Evolutionary conservation across 2,113 vertebrate genomes (phyloP), one percentile per base, ranked within the genome.

Genomic region (Tachysurus vachellii): DNA sequence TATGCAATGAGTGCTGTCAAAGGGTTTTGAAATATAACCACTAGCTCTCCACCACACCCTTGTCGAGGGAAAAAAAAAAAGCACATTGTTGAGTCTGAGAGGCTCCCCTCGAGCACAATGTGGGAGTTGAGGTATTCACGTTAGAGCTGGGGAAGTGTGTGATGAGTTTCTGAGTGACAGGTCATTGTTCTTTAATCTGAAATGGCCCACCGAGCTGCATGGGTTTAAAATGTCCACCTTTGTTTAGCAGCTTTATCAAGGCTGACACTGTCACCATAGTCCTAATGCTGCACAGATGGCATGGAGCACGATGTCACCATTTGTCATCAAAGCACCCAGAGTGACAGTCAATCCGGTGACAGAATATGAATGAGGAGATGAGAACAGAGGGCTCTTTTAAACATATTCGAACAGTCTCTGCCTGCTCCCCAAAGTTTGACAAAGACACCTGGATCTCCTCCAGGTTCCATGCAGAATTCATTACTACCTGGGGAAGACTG

Each of bases 141-240:
- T 36, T 54, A 47, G 68, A 68, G 36, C 54, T 71, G 19, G 0
- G 82, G n/a, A 61, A 82, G 82, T 28, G 31, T 68, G 71, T 86
- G 88, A 90, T 75, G 88, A 81, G 80, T 56, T 42, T 68, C 6
- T 88, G 86, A 88, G 81, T 90, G 90, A 90, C 90, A 90, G 86
- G 84, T 82, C 88, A 90, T 89, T 86, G 71, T 36, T 89, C 80
- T 89, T 88, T 90, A 88, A 88, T 89, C 88, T 86, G 86, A 82
- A 59, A 86, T 54, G 64, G 83, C 75, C 73, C 56, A 83, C 73
- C 16, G 62, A 80, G 83, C 80, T 86, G 68, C 85, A 84, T 17
- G 56, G 80, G 47, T 89, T 89, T 86, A 53, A 89, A 85, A 89
- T 59, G 88, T 77, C 86, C 84, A 85, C 88, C 73, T 57, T n/a